These are phyloP conservation scores for Malthinus flaveolus DNA, from an alignment of 2,888 invertebrate genomes.

Conservation along the genomic window DNA sequence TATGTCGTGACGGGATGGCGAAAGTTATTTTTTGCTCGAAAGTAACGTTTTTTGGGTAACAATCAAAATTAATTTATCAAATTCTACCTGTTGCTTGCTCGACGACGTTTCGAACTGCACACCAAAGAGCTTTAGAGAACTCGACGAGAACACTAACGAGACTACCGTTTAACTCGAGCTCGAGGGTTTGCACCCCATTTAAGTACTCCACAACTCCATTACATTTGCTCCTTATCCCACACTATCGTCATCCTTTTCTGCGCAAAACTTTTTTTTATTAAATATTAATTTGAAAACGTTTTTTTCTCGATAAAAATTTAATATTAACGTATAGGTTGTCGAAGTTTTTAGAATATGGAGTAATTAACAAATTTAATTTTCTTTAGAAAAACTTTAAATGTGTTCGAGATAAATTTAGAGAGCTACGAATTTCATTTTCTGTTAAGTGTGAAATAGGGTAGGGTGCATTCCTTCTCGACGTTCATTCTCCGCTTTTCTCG, in stretches of 20 bases:
- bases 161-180: constrained; percentile 33
- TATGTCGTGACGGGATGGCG: no score
- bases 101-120: neutral
- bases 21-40: no score
- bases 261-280: neutral
- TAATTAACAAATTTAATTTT: no score
- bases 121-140: constrained; percentile 6
- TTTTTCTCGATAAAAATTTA: neutral
- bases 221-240: constrained; percentile 27
- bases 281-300: neutral
- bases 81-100: constrained; percentile 36
- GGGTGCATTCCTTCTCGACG: constrained; percentile 41
- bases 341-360: no score
- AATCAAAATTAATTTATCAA: constrained; percentile 2
- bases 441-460: constrained; percentile 41
- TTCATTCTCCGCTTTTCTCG: constrained; percentile 41
- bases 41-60: neutral
- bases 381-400: constrained; percentile 3
- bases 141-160: constrained; percentile 31
- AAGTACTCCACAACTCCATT: constrained; percentile 12
- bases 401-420: constrained; percentile 11
- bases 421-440: constrained; percentile 37
- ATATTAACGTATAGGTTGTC: no score
- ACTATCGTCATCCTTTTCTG: constrained; percentile 14
- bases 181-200: constrained; percentile 27